Conservation (phyloP, 92 coral and sea anemone species). For the Parazoanthus darwini region DNA sequence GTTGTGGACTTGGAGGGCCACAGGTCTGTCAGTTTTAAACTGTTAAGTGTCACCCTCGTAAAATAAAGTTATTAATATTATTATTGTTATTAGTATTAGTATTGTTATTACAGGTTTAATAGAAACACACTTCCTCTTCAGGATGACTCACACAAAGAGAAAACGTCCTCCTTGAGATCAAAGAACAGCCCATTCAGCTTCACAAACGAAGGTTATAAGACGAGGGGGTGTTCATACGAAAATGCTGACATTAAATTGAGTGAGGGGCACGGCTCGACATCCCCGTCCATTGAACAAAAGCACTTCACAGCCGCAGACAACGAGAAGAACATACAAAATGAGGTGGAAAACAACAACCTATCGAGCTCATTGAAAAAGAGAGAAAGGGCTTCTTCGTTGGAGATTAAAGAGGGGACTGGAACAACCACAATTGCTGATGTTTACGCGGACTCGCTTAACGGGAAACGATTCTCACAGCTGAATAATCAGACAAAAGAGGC, state of each 20-base stretch:
- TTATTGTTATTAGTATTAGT: too few relatives aligned
- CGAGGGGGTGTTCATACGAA: background rate
- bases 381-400: background rate
- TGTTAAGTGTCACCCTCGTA: too few relatives aligned
- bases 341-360: background rate
- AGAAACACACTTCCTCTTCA: background rate
- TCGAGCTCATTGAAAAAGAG: background rate
- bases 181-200: background rate
- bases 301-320: background rate
- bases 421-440: background rate
- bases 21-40: too few relatives aligned
- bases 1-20: too few relatives aligned
- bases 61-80: too few relatives aligned
- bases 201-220: background rate
- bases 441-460: background rate
- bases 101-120: too few relatives aligned
- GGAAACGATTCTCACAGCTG: background rate
- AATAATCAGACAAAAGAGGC: background rate
- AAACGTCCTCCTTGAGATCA: background rate
- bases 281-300: background rate
- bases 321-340: background rate
- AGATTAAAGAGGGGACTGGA: background rate
- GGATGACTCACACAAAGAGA: background rate
- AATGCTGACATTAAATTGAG: background rate
- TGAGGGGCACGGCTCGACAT: background rate